These are phyloP conservation scores for Saxidomus purpurata DNA, from an alignment of 1,140 invertebrate species.

Conservation along the genomic window DNA sequence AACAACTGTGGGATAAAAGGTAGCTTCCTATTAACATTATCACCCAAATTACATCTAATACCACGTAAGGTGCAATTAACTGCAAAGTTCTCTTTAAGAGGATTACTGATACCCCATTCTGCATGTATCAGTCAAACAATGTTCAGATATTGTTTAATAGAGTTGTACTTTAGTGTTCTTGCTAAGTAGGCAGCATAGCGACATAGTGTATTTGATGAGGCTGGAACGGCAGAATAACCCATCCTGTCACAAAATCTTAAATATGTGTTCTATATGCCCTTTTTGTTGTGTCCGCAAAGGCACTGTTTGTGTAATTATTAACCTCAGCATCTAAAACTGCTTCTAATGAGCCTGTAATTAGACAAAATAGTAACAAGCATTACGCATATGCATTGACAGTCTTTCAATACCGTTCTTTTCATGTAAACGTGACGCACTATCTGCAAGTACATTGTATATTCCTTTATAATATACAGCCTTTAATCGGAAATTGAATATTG, in stretches of 20 bases:
- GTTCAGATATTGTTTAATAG: slow-evolving; percentile 44
- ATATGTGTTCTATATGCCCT: neutral
- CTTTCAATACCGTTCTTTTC: neutral
- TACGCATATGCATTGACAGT: neutral
- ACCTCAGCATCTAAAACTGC: neutral
- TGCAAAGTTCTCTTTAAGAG: slow-evolving; percentile 5
- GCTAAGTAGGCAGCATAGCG: slow-evolving; percentile 31
- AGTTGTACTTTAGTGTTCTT: slow-evolving; percentile 39
- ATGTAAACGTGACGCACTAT: slow-evolving; percentile 12
- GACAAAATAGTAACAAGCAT: neutral
- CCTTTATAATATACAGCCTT: slow-evolving; percentile 22
- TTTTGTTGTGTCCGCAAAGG: slow-evolving; percentile 18
- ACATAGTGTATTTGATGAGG: slow-evolving; percentile 12
- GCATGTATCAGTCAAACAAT: slow-evolving; percentile 40
- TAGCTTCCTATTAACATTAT: slow-evolving; percentile 14
- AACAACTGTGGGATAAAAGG: neutral
- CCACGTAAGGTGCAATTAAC: slow-evolving; percentile 32
- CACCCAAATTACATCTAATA: neutral
- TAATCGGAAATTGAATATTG: slow-evolving; percentile 17
- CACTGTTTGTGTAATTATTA: neutral
- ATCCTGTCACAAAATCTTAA: neutral
- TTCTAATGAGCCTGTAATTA: slow-evolving; percentile 4
- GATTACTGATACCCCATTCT: slow-evolving; percentile 5
- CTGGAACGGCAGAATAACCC: slow-evolving; percentile 3
- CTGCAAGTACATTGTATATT: slow-evolving; percentile 24